phyloP scores from a whole-genome alignment of 2,113 vertebrate genomes.

The Patagioenas fasciata region DNA sequence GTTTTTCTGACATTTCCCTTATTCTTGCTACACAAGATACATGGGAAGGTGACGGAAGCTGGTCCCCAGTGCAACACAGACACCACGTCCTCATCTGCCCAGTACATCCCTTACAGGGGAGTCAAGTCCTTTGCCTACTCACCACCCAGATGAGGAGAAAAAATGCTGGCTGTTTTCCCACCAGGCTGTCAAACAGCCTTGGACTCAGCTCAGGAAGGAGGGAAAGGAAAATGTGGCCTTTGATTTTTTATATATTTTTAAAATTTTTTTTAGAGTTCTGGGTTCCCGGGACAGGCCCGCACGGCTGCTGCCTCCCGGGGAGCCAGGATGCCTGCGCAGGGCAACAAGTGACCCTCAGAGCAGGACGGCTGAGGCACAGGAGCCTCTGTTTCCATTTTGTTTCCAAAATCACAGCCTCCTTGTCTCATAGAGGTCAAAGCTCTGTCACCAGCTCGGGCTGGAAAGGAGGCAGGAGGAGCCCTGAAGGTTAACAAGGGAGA shows the following conservation, averaged over 20 bases:
- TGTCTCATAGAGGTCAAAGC: accelerated
- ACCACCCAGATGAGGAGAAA: neutral
- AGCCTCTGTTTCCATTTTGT: neutral
- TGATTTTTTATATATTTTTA: neutral
- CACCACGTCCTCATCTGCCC: neutral
- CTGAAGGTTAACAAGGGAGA: neutral
- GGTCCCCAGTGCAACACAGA: too few relatives aligned
- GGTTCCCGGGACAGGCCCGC: neutral
- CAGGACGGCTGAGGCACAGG: neutral
- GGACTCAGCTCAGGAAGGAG: neutral
- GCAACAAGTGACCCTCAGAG: neutral
- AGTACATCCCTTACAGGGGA: neutral
- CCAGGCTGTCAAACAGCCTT: neutral
- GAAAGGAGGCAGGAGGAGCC: neutral
- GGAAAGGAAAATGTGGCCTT: neutral
- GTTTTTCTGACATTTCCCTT: neutral
- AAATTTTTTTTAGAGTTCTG: neutral
- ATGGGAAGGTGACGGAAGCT: neutral
- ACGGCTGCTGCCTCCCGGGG: neutral
- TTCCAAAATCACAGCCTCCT: neutral
- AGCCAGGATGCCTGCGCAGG: neutral
- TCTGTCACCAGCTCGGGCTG: neutral
- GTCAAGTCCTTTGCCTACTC: neutral
- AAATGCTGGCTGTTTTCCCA: neutral
- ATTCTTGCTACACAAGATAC: neutral